These are phyloP conservation scores for Archips xylosteana DNA, from an alignment of 2,888 invertebrate species.

Conservation along the genomic window DNA sequence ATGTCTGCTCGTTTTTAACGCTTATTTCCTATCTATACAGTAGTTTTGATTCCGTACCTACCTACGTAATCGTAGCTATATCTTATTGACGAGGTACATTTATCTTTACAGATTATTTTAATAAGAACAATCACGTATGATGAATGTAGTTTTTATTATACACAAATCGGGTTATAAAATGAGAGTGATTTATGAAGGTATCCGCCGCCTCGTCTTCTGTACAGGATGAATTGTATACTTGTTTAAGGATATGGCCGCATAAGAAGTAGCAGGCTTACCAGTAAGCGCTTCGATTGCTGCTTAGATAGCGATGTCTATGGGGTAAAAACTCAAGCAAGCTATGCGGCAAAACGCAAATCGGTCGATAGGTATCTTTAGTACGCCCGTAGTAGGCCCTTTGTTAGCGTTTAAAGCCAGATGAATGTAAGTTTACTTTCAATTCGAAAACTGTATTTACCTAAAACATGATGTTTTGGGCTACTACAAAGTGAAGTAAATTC, in stretches of 20 bases:
- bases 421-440: constrained; percentile 14
- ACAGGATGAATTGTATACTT: constrained; percentile 3
- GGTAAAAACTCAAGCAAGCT: background rate
- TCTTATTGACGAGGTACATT: background rate
- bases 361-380: background rate
- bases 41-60: no score
- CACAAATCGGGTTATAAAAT: constrained; percentile 24
- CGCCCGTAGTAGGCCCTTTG: constrained; percentile 1
- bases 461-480: background rate
- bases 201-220: constrained; percentile 1
- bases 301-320: background rate
- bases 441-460: constrained; percentile 22
- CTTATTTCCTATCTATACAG: no score
- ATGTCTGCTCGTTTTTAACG: no score
- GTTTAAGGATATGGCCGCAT: background rate
- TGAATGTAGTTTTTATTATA: constrained; percentile 26
- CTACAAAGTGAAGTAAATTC: background rate
- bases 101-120: background rate
- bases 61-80: no score
- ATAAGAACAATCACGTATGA: constrained; percentile 16
- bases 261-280: background rate
- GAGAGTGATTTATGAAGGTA: constrained; percentile 18
- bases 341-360: no score
- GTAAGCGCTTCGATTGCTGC: background rate
- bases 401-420: constrained; percentile 8